Percentiles rank a stretch among this genome's conserved stretches.
These are phyloP conservation scores for Ethmia dodecea DNA, from an alignment of 2,888 invertebrate species.

Conservation along the genomic window DNA sequence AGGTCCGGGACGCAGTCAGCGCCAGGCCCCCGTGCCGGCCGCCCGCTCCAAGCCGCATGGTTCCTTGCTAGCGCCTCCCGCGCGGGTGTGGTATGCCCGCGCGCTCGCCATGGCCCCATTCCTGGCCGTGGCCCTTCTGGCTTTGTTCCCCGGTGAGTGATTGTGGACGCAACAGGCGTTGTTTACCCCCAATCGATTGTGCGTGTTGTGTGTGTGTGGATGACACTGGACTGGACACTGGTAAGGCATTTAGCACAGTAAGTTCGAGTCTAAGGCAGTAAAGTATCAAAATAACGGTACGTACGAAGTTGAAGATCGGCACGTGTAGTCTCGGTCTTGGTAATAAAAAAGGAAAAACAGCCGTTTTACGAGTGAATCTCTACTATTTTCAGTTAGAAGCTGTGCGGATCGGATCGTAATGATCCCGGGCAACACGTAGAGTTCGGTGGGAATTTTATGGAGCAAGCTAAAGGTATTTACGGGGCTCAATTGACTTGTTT, in stretches of 20 bases:
- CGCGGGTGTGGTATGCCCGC: constrained; percentile 75
- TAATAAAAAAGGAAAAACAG: constrained; percentile 42
- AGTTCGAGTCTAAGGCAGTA: too few species aligned
- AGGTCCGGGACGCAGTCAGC: constrained; percentile 24
- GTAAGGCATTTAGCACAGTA: too few species aligned
- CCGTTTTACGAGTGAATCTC: constrained; percentile 48
- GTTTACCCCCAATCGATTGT: constrained; percentile 44
- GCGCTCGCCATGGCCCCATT: constrained; percentile 69
- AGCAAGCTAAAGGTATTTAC: constrained; percentile 13
- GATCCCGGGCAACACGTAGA: constrained; percentile 30
- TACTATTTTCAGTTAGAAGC: constrained; percentile 32
- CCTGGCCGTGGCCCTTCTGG: constrained; percentile 68
- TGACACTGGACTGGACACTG: too few species aligned
- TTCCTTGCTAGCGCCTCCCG: constrained; percentile 72
- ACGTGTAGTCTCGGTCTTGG: constrained; percentile 14
- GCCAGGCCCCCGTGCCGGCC: constrained; percentile 25
- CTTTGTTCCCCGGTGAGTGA: constrained; percentile 71
- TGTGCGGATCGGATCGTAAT: constrained; percentile 31
- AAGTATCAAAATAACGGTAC: too few species aligned
- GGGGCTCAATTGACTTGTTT: constrained; percentile 1
- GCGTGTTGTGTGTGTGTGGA: constrained; percentile 54
- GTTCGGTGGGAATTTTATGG: constrained; percentile 16
- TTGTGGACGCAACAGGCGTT: constrained; percentile 59
- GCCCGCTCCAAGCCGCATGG: constrained; percentile 67
- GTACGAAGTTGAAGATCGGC: background rate